Evolutionary conservation across 2,113 vertebrate species (phyloP).

Genomic region (Nerophis lumbriciformis): DNA sequence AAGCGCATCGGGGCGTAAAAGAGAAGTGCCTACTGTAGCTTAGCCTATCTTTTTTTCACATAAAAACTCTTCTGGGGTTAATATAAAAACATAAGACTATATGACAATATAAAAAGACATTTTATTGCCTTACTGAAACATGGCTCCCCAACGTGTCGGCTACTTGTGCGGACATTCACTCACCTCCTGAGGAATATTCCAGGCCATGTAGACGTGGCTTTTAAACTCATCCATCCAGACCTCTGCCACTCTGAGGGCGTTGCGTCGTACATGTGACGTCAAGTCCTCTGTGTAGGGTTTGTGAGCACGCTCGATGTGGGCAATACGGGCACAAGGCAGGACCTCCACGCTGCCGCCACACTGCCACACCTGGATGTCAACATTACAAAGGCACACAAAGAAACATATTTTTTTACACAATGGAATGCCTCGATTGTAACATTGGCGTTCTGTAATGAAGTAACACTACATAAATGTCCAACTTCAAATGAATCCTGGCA

Average conservation of each 20-base stretch:
- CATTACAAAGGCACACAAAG: slow-evolving; percentile 12
- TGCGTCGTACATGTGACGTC: slow-evolving; percentile 86
- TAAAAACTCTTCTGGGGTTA: not conserved
- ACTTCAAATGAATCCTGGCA: too few species aligned
- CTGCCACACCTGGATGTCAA: slow-evolving; percentile 85
- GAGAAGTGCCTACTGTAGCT: too few species aligned
- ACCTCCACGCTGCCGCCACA: slow-evolving; percentile 96
- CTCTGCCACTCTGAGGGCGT: slow-evolving; percentile 90
- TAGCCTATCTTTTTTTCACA: not conserved
- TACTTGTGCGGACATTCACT: slow-evolving; percentile 20
- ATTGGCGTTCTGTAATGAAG: too few species aligned
- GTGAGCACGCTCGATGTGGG: slow-evolving; percentile 93
- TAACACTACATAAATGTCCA: too few species aligned
- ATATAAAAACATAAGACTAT: not conserved
- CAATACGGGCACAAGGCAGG: slow-evolving; percentile 89
- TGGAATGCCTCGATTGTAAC: too few species aligned
- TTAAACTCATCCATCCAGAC: slow-evolving; percentile 99
- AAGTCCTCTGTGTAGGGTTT: slow-evolving; percentile 96
- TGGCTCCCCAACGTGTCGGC: not conserved
- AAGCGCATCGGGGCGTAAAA: too few species aligned
- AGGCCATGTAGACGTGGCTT: slow-evolving; percentile 97
- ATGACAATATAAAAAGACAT: not conserved
- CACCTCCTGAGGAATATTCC: slow-evolving; percentile 96
- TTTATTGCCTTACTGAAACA: not conserved
- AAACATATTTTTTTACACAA: too few species aligned